Evolutionary conservation across 2,797 vertebrate species (phyloP).

Genomic region (Sebastes melanostomus): DNA sequence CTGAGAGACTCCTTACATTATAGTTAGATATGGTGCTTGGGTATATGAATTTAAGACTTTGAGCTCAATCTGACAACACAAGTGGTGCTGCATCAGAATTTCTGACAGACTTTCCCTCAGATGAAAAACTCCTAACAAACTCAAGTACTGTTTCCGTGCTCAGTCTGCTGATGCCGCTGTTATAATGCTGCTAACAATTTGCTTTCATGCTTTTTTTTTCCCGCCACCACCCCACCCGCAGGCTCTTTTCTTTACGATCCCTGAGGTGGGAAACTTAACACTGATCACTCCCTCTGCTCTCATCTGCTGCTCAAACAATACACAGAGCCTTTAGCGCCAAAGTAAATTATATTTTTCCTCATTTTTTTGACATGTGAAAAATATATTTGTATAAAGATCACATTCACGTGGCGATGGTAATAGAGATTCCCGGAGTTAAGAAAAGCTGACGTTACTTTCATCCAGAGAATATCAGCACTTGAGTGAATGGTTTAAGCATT

Average conservation of each 20-base stretch:
- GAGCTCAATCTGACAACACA: not conserved
- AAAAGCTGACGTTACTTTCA: not conserved
- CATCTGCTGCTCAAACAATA: constrained; percentile 34
- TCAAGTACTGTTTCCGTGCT: not conserved
- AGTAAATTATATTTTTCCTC: constrained; percentile 2
- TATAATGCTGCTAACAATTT: constrained; percentile 12
- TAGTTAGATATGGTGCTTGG: not conserved
- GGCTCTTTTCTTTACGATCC: constrained; percentile 44
- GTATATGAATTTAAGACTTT: not conserved
- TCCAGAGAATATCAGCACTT: not conserved
- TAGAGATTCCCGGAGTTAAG: not conserved
- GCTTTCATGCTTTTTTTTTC: constrained; percentile 16
- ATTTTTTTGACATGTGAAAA: constrained; percentile 11
- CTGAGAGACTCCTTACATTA: no score
- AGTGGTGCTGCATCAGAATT: not conserved
- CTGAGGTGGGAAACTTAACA: constrained; percentile 21
- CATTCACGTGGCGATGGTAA: not conserved
- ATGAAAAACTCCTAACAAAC: not conserved
- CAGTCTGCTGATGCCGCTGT: not conserved
- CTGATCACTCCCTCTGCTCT: constrained; percentile 53
- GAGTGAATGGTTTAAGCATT: constrained; percentile 6
- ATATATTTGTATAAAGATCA: constrained; percentile 8
- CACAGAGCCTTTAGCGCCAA: constrained; percentile 13
- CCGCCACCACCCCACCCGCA: constrained; percentile 37
- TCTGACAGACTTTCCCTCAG: not conserved